Base-by-base conservation (phyloP, 1,140 invertebrate species). In the Tetramorium alpestre region DNA sequence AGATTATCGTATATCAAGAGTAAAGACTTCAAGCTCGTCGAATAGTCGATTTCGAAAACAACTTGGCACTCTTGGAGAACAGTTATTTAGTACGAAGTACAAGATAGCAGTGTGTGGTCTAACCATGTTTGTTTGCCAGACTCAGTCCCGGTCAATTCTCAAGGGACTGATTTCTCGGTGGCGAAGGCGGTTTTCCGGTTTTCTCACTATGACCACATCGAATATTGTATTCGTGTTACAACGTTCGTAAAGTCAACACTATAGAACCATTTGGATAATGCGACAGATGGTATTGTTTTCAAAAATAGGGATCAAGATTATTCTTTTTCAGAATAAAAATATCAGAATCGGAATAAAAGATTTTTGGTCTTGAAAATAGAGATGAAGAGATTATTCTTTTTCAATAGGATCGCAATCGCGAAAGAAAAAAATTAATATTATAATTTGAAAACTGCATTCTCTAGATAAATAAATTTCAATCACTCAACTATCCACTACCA, bases 1-100 rank as follows among this genome's bases (percentile, higher is more conserved):
- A 97, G 96, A 96, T 98, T 98, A 76, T 97, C 97, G 93, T 98
- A 97, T 93, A 98, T 97, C 90, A 96, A 97, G 93, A 97, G 70
- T 96, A 95, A 58, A 58, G 94, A 95, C 10, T 95, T 95, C 18
- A 95, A 95, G 33, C 94, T 88, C 3, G 95, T 86, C 87, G 96
- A 95, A 64, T 93, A 92, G 94, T 54, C 62, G 87, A 91, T 78
- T 94, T 95, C 18, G 92, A 44, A 28, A 87, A 47, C 49, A 89
- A 88, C 80, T 95, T 94, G 95, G 96, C 92, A 87, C 56, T 91
- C 41, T 91, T 89, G 4, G 88, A 69, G 1, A 86, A 67, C 86
- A 94, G 75, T 93, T 88, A 72, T 92, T 97, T 95, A 96, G 96
- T 92, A 96, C 97, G 96, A 58, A 97, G 3, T 96, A 93, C 97